Conservation (phyloP, 2,888 invertebrate genomes). For the Rhamphomyia laevipes region DNA sequence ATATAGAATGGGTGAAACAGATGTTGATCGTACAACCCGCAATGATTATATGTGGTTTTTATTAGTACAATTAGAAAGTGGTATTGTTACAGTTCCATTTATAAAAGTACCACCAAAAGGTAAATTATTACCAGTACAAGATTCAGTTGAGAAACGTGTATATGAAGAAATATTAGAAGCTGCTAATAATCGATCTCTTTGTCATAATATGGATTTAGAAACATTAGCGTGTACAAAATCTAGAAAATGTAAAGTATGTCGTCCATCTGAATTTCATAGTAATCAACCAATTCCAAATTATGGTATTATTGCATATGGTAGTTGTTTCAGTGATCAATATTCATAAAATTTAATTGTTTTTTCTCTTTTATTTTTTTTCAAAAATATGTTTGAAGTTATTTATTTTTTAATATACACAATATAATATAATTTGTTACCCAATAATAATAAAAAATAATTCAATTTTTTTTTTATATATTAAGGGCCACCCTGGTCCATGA, state of each 20-base stretch:
- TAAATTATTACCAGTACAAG: constrained; percentile 4
- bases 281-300: constrained; percentile 11
- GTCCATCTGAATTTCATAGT: constrained; percentile 10
- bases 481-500: no score
- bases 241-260: neutral
- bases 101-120: constrained; percentile 9
- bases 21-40: constrained; percentile 9
- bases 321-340: constrained; percentile 14
- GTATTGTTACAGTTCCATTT: constrained; percentile 12
- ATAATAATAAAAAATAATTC: no score
- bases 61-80: constrained; percentile 14
- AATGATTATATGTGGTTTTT: constrained; percentile 16
- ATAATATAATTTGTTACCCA: no score
- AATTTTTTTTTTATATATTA: no score
- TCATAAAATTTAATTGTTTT: constrained; percentile 17
- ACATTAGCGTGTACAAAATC: no score
- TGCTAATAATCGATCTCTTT: constrained; percentile 9
- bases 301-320: constrained; percentile 13
- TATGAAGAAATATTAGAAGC: constrained; percentile 13
- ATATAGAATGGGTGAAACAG: constrained; percentile 3
- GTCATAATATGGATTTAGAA: no score
- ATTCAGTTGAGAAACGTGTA: constrained; percentile 9
- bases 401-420: no score
- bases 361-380: no score
- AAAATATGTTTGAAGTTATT: no score